Conservation (phyloP, 2,113 vertebrate species). For the Patagioenas fasciata region DNA sequence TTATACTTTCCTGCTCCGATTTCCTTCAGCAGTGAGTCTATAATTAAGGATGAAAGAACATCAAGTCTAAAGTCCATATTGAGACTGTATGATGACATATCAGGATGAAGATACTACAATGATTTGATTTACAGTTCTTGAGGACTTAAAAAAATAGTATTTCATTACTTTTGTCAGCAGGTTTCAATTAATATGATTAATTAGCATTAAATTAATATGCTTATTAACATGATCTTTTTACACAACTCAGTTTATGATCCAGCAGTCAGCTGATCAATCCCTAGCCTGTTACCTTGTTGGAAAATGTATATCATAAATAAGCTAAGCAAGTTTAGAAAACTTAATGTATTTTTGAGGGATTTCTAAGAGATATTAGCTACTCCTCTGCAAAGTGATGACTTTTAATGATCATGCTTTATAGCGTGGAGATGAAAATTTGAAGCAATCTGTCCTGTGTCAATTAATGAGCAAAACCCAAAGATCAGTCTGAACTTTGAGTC, state of each 20-base stretch:
- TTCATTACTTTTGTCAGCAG: not conserved
- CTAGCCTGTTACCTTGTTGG: not conserved
- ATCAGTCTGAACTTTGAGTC: not conserved
- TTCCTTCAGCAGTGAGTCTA: not conserved
- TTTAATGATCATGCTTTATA: not conserved
- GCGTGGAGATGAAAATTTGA: not conserved
- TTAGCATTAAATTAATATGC: conserved; percentile 30
- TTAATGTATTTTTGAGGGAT: not conserved
- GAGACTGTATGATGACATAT: not conserved
- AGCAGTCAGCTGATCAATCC: not conserved
- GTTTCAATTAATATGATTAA: conserved; percentile 45
- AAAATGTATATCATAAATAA: not conserved
- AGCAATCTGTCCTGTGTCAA: not conserved
- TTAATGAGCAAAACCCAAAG: not conserved
- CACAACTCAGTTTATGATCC: not conserved
- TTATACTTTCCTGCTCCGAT: not conserved
- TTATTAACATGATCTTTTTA: not conserved
- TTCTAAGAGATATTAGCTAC: not conserved
- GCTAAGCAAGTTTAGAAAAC: not conserved
- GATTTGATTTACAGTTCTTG: not conserved
- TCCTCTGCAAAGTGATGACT: not conserved
- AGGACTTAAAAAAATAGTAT: not conserved
- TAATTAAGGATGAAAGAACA: not conserved
- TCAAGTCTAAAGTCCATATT: not conserved
- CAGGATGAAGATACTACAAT: not conserved